Base-by-base conservation (phyloP, 2,888 invertebrate genomes). In the Coecobrya sp. region DNA sequence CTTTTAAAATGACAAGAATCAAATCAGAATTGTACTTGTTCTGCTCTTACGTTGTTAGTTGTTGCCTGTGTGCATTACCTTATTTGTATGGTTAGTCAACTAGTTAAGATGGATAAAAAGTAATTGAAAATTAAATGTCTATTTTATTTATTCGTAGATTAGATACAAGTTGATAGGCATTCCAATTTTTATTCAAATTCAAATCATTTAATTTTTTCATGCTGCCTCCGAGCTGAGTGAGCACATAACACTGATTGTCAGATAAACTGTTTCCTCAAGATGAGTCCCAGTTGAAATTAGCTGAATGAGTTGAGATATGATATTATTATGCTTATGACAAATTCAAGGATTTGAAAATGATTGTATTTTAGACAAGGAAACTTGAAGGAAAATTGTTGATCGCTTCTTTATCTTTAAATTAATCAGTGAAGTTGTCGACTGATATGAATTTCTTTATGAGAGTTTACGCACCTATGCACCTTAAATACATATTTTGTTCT, bases 351-450 rank as follows among this genome's bases (percentile, higher is more conserved):
- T 81, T 55, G 10, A 27, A 52, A 81, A 11, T 16, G 16, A 52
- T 27, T 76, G 36, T 76, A 16, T 16, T 19, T 10, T 42, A 36
- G 42, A 13, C 73, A 36, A 65, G 27, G n/a, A n/a, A 27, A 79
- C 1, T 1, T 49, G n/a, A 19, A 49, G n/a, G 30, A 30, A 55
- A 25, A 52, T 36, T 8, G 27, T 22, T 52, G n/a, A 45, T 76
- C 76, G 30, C 73, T 3, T 65, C 1, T 52, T 59, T 82, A 82
- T 82, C 82, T 55, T 82, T 59, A 55, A 82, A 82, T 82, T 59
- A 82, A 59, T 79, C 49, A 49, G 52, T 25, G 22, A 13, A 16
- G 49, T 1, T 1, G 25, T 27, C 19, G 68, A 16, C 8, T 36
- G 19, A 42, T 25, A 11, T 7, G 36, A 42, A 16, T 36, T 27